Base-by-base conservation (phyloP, 2,113 vertebrate species). In the Electrona antarctica region DNA sequence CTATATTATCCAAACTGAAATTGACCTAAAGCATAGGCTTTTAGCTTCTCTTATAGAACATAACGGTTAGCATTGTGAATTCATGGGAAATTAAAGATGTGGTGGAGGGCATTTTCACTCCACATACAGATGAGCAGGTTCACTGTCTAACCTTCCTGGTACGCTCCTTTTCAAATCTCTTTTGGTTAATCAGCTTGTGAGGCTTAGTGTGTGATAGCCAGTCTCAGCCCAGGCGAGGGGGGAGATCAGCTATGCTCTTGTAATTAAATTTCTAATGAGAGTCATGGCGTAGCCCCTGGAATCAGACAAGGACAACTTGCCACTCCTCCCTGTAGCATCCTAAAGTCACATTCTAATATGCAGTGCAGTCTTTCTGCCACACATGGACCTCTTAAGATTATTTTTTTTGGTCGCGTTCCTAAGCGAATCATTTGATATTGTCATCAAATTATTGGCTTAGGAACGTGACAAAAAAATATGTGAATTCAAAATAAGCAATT, bases 211-310 rank as follows among this genome's bases (percentile, higher is more conserved):
- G 55, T 21, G 67, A 71, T 74, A 59, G 21, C 29, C 62, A n/a
- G 63, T 46, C 63, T 59, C 68, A 74, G 57, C n/a, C 46, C 45
- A 58, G 64, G 69, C 57, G 56, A 68, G 63, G 67, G 62, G 49
- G 68, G 29, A 69, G 69, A 82, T 78, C 67, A 63, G 60, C 59
- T 48, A 51, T 66, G 54, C 66, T 74, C 1, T 4, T 51, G 51
- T 73, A 73, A 77, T 87, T 76, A 65, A 72, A 81, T 33, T 81
- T 58, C n/a, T 71, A 76, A 81, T 76, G 63, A 80, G 55, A 80
- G 71, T 60, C 45, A 41, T 46, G 45, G 47, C 10, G 64, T 58
- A 82, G 74, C 67, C 69, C 2, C 41, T 49, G 63, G 62, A 21
- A 51, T 67, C 13, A 63, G 59, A 69, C 58, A 59, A 74, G 74